Conservation (phyloP, 1,140 invertebrate genomes). For the Drosophila cardini region DNA sequence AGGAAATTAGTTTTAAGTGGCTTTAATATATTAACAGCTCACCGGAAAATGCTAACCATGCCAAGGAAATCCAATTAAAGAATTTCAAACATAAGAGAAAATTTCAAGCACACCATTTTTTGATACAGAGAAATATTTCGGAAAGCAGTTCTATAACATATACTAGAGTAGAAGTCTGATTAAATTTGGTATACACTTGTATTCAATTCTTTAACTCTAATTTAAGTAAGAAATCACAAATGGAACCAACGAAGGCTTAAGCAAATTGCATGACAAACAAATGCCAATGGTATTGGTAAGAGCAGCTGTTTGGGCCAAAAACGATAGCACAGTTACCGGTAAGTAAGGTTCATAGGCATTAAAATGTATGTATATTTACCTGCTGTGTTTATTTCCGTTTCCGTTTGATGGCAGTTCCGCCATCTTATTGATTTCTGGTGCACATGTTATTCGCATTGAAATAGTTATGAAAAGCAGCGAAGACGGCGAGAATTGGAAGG, state of each 20-base stretch:
- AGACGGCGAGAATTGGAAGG: neutral
- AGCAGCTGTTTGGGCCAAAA: slow-evolving; percentile 13
- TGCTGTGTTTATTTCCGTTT: slow-evolving; percentile 46
- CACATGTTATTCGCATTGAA: slow-evolving; percentile 76
- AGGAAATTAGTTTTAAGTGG: slow-evolving; percentile 71
- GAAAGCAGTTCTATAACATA: too few relatives aligned
- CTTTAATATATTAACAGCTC: slow-evolving; percentile 53
- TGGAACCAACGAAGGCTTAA: neutral
- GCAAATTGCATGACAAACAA: neutral
- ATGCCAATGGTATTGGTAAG: neutral
- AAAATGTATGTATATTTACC: slow-evolving; percentile 39
- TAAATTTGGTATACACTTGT: neutral
- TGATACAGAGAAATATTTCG: too few relatives aligned
- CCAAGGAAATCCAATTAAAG: slow-evolving; percentile 4
- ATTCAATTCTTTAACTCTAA: neutral
- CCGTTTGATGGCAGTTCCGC: slow-evolving; percentile 9
- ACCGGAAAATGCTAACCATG: slow-evolving; percentile 5
- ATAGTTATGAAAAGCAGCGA: slow-evolving; percentile 71
- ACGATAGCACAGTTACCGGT: neutral
- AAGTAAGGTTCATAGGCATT: slow-evolving; percentile 1
- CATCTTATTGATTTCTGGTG: slow-evolving; percentile 51
- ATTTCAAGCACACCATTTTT: too few relatives aligned
- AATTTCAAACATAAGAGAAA: neutral
- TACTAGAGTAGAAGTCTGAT: too few relatives aligned
- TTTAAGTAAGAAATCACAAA: neutral